Conservation (phyloP, 1,140 invertebrate species). For the Heliconius congener region DNA sequence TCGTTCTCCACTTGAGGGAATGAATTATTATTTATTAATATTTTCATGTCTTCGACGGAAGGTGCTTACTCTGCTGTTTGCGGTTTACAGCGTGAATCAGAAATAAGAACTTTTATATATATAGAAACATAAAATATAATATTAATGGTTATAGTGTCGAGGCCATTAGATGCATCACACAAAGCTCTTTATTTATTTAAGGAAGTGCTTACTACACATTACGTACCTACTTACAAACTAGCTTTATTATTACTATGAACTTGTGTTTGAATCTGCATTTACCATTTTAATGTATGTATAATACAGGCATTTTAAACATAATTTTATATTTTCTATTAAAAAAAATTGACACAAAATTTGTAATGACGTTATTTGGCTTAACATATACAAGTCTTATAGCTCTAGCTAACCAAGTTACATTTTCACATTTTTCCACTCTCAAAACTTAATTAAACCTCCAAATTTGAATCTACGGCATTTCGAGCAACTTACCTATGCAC, state of each 20-base stretch:
- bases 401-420: not conserved
- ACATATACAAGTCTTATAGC: not conserved
- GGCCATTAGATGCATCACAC: not conserved
- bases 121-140: not conserved
- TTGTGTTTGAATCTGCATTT: not conserved
- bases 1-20: too few species aligned
- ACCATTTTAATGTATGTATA: not conserved
- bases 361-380: too few species aligned
- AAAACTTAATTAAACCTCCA: not conserved
- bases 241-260: not conserved
- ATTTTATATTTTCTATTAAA: too few species aligned
- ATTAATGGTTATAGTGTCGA: not conserved
- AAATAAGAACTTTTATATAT: too few species aligned
- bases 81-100: too few species aligned
- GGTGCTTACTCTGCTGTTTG: too few species aligned
- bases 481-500: not conserved
- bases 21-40: too few species aligned
- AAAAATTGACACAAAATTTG: too few species aligned
- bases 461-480: not conserved
- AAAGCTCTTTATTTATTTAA: conserved; percentile 3
- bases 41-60: too few species aligned
- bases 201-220: not conserved
- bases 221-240: not conserved
- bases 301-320: too few species aligned
- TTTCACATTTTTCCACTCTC: not conserved